phyloP scores from a whole-genome alignment of 92 coral and sea anemone genomes.

The Porites divaricata region DNA sequence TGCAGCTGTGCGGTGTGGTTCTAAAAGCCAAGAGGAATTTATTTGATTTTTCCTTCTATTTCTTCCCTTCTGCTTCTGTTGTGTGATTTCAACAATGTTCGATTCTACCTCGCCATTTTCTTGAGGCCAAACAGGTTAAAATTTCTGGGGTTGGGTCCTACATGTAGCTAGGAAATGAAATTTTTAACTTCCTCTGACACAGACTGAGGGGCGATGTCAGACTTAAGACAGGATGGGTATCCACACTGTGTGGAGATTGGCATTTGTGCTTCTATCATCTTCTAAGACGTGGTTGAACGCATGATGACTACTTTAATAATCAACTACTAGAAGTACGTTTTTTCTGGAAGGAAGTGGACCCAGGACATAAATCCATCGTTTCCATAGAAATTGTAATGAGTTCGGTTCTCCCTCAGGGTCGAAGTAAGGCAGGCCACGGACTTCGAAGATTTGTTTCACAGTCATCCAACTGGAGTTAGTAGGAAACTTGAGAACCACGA shows the following conservation, averaged over 20 bases:
- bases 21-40: conserved; percentile 60
- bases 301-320: conserved; percentile 53
- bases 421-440: too few species aligned
- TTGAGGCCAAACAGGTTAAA: conserved; percentile 55
- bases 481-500: too few species aligned
- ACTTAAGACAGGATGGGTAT: conserved; percentile 42
- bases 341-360: conserved; percentile 65
- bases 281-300: conserved; percentile 54
- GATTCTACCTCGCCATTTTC: conserved; percentile 57
- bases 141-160: conserved; percentile 42
- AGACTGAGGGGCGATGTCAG: conserved; percentile 49
- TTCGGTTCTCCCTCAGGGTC: too few species aligned
- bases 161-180: neutral
- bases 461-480: too few species aligned
- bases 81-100: conserved; percentile 46
- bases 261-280: conserved; percentile 30
- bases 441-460: too few species aligned
- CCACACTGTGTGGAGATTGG: conserved; percentile 47
- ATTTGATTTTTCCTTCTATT: conserved; percentile 39
- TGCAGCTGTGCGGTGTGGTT: conserved; percentile 57
- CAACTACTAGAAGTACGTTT: conserved; percentile 47
- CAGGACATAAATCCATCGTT: conserved; percentile 16
- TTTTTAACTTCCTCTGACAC: conserved; percentile 37
- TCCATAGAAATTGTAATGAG: too few species aligned
- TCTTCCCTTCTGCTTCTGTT: conserved; percentile 47